phyloP scores from a whole-genome alignment of 1,140 invertebrate genomes.

The Magallana gigas region DNA sequence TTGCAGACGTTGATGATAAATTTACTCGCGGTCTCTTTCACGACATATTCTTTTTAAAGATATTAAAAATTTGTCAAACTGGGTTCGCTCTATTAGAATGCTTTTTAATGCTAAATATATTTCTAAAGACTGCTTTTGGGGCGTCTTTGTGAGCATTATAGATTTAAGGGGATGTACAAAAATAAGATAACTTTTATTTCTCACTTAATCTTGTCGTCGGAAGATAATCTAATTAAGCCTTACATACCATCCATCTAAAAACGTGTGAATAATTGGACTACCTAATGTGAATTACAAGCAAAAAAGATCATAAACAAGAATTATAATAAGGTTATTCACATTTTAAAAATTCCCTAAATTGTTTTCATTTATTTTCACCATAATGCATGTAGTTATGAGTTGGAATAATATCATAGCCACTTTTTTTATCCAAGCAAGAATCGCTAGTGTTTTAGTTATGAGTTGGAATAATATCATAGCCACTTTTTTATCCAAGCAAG shows the following conservation, averaged over 20 bases:
- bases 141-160: too few species aligned
- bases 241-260: background rate
- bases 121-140: too few species aligned
- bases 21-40: background rate
- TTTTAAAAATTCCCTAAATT: conserved; percentile 25
- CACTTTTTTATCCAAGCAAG: too few species aligned
- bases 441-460: too few species aligned
- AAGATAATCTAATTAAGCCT: background rate
- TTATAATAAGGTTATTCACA: conserved; percentile 20
- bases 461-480: too few species aligned
- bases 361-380: background rate
- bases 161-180: too few species aligned
- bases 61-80: background rate
- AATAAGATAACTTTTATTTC: background rate
- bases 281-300: conserved; percentile 19
- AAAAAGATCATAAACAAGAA: conserved; percentile 5
- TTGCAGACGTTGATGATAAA: background rate
- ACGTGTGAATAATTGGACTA: conserved; percentile 36
- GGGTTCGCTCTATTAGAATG: too few species aligned
- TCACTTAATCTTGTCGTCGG: background rate
- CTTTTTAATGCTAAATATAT: too few species aligned
- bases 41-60: background rate
- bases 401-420: too few species aligned
- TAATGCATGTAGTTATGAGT: background rate
- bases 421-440: too few species aligned